Base-by-base conservation (phyloP, 2,888 invertebrate species). In the Villa cingulata region DNA sequence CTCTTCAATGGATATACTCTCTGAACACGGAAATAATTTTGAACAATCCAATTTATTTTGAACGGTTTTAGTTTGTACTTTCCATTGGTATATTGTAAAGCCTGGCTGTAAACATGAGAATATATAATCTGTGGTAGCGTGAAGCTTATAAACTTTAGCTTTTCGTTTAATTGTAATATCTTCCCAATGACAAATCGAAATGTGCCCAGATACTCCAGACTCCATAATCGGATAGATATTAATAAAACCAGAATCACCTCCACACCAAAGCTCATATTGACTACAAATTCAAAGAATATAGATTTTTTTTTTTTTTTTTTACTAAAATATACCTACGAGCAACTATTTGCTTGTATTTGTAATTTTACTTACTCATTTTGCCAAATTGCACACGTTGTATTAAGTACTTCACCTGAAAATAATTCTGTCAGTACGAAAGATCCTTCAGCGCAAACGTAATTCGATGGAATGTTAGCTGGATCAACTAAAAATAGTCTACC, bases 1-100 rank as follows among this genome's bases (percentile, higher is more conserved):
- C 58, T 91, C 90, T 63, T 92, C 94, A 53, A 91, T 83, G 38
- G 88, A 83, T 58, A 91, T 89, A 32, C 90, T 89, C 67, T 92
- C 94, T 15, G 88, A 91, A 66, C 89, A 89, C 1, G 94, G 94
- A 54, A 86, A 83, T 57, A 94, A 73, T 70, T 91, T 92, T 39
- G 86, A 88, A 71, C 92, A 88, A 70, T 96, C 95, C 48, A 96
- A 72, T 56, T 84, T 81, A 54, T 85, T 85, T 4, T 81, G 70
- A 53, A 87, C 81, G 46, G 72, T 71, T 51, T 83, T 78, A 0
- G 74, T 74, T 2, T 71, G 70, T 1, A 79, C 75, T 58, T 85
- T 82, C 91, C 91, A 95, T 61, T 87, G 87, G 67, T 87, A 90
- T 15, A 95, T 84, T 54, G 85, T 78, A 59, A 86, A 88, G 1